Evolutionary conservation across 1,140 invertebrate species (phyloP).

Genomic region (Drosophila lacertosa): DNA sequence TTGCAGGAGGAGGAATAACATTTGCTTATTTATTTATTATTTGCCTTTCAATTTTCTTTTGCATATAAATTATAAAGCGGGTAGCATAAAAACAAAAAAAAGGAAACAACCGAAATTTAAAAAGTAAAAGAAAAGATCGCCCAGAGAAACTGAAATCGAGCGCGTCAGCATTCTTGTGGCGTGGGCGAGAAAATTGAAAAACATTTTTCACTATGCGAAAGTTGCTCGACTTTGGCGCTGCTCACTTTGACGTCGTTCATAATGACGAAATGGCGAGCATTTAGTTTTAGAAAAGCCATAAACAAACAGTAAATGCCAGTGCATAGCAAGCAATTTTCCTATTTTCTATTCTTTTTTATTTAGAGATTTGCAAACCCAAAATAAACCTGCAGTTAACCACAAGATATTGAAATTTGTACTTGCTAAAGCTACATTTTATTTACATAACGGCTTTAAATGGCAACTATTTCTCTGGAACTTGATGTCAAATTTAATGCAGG

Average conservation of each 20-base stretch:
- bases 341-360: slow-evolving; percentile 1
- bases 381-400: slow-evolving; percentile 16
- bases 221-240: slow-evolving; percentile 39
- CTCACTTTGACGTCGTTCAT: slow-evolving; percentile 74
- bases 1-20: slow-evolving; percentile 34
- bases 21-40: slow-evolving; percentile 38
- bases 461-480: too few species aligned
- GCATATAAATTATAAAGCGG: slow-evolving; percentile 68
- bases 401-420: neutral
- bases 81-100: slow-evolving; percentile 61
- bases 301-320: slow-evolving; percentile 55
- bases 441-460: too few species aligned
- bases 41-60: slow-evolving; percentile 46
- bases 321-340: slow-evolving; percentile 32
- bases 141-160: slow-evolving; percentile 52
- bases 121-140: slow-evolving; percentile 20
- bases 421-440: neutral
- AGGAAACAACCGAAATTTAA: slow-evolving; percentile 19
- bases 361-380: slow-evolving; percentile 36
- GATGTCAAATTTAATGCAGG: too few species aligned
- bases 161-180: slow-evolving; percentile 61
- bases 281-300: slow-evolving; percentile 67
- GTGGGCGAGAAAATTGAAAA: slow-evolving; percentile 63
- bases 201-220: slow-evolving; percentile 76
- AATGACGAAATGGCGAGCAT: slow-evolving; percentile 70